Conservation (phyloP, 2,113 vertebrate genomes). For the Scalopus aquaticus region DNA sequence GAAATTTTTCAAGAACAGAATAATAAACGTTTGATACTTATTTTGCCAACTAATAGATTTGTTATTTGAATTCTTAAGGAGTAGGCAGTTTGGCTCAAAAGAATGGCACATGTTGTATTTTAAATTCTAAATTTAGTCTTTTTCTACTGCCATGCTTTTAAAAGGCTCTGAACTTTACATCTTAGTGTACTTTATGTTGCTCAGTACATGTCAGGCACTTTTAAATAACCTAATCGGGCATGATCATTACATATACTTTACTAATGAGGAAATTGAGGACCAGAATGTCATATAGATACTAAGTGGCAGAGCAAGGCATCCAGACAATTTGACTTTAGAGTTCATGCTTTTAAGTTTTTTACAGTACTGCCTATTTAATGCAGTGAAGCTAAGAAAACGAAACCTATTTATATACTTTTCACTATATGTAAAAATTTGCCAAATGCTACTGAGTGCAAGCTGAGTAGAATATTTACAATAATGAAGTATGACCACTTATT, state of each 20-base stretch:
- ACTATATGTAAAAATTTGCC: not conserved
- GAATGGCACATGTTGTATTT: conserved; percentile 17
- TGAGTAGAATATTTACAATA: not conserved
- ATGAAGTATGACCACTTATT: not conserved
- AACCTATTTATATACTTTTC: conserved; percentile 23
- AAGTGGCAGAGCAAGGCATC: not conserved
- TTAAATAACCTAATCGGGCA: not conserved
- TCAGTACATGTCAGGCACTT: not conserved
- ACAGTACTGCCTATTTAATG: not conserved
- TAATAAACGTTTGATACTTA: conserved; percentile 17
- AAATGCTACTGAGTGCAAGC: not conserved
- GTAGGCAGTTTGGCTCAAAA: conserved; percentile 40
- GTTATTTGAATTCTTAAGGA: conserved; percentile 11
- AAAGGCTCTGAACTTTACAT: conserved; percentile 7
- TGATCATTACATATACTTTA: not conserved
- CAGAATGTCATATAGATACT: not conserved
- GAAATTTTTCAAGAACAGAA: conserved; percentile 26
- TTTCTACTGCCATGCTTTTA: conserved; percentile 14
- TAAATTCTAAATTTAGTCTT: conserved; percentile 39
- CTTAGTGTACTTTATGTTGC: not conserved
- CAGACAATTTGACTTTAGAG: not conserved
- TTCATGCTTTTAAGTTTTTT: not conserved
- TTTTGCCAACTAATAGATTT: conserved; percentile 18
- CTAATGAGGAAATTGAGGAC: conserved; percentile 2
- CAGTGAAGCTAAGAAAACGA: not conserved